Base-by-base conservation (phyloP, 2,113 vertebrate species). In the Martes martes region DNA sequence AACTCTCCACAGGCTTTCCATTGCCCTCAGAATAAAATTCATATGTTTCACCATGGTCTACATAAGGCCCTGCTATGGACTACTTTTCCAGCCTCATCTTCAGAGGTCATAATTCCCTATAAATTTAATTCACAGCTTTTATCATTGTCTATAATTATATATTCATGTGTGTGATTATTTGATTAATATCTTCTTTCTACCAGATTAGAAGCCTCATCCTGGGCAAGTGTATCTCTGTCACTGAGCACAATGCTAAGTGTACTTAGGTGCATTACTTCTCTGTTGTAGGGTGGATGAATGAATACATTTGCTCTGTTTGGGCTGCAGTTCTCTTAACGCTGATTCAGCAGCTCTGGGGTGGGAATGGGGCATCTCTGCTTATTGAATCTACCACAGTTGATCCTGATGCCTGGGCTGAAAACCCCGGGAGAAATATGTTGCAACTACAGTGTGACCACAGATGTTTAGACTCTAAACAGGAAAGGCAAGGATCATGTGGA, bases 401-500 rank as follows among this genome's bases (percentile, higher is more conserved):
- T 80, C 45, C 24, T 65, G 39, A n/a, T 81, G 71, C 13, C 33
- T 52, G 15, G 24, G 18, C 50, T 85, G 79, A 92, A 52, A 90
- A 82, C 31, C 10, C 28, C 13, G 21, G 39, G 65, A 96, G 73
- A 82, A 83, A 55, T 52, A 89, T 24, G 4, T 81, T 36, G 6
- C 52, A 61, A n/a, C 57, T 85, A 36, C 47, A 67, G 39, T 47
- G 79, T 45, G 59, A 50, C 45, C 39, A 94, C 50, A 89, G 92
- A 94, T 89, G 84, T 94, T 91, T 94, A 78, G 73, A 78, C 79
- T 94, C 55, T 42, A 76, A 94, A 94, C 83, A 92, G 55, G 73
- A 80, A 81, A 85, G 55, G 82, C 55, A 67, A 89, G 42, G 63
- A 57, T 57, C 67, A 52, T 61, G 55, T 89, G 74, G 94, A 91